Evolutionary conservation across 1,140 invertebrate species (phyloP), one percentile per base, ranked within the genome.

Genomic region (Habropoda laboriosa): DNA sequence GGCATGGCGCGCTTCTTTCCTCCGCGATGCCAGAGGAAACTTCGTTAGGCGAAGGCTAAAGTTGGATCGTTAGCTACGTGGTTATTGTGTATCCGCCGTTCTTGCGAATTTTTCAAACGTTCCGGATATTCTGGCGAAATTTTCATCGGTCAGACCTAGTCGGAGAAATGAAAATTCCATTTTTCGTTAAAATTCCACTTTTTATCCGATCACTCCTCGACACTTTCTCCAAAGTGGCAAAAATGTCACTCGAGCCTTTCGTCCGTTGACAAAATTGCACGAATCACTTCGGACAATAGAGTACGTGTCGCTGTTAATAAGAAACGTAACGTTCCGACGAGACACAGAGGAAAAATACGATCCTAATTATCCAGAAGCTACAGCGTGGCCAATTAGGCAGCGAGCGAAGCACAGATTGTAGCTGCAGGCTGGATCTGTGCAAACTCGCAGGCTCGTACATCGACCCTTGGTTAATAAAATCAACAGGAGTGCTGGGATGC

Each of bases 391-490:
- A 73, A 73, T 60, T 73, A 70, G 64, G 16, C 18, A 5, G n/a
- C n/a, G 24, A 38, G 40, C 42, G 40, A 40, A 45, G 13, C 30
- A 10, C 42, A 7, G 58, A 64, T 42, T 12, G 38, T 42, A n/a
- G 72, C 24, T 49, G 35, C 16, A 30, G 57, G 1, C 16, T 32
- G 35, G 3, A 18, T 21, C 35, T 35, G 38, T 16, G 30, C n/a
- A 27, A 38, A 70, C 38, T 70, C 53, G 64, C 53, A n/a, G 24
- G 45, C 10, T n/a, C 32, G 64, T 24, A 16, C 51, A 49, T 61
- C 45, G 67, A 72, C 38, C 35, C 21, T 0, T 10, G 18, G 67
- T 68, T 45, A 72, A 79, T 79, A 79, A 79, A 79, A 72, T 79
- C 57, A 72, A 79, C 76, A 63, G 40, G n/a, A 47, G 13, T 10